phyloP scores from a whole-genome alignment of 1,140 invertebrate species.

The Drosophila obscura region DNA sequence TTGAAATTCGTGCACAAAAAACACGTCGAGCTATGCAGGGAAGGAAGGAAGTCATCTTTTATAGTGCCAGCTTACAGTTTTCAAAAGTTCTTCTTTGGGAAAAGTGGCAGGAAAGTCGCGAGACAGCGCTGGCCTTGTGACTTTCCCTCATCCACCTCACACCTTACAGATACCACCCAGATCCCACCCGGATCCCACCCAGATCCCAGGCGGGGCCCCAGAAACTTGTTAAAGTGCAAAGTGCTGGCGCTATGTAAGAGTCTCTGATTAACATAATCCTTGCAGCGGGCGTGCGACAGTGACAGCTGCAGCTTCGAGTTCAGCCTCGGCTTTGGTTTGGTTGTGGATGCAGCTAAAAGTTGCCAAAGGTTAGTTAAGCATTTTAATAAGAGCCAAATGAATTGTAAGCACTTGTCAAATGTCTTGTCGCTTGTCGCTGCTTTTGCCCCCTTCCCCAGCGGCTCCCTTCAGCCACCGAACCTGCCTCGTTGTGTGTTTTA shows the following conservation, averaged over 20 bases:
- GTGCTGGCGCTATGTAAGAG: constrained; percentile 55
- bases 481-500: constrained; percentile 45
- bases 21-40: constrained; percentile 4
- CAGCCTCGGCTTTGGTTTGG: background rate
- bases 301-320: constrained; percentile 51
- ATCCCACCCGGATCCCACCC: background rate
- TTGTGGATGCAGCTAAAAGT: constrained; percentile 54
- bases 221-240: constrained; percentile 77
- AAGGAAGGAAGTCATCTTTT: constrained; percentile 75
- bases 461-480: constrained; percentile 1
- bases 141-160: constrained; percentile 51
- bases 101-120: constrained; percentile 59
- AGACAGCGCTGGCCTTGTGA: constrained; percentile 61
- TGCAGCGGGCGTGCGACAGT: constrained; percentile 64
- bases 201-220: constrained; percentile 5
- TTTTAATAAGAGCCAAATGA: constrained; percentile 79
- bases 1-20: constrained; percentile 66
- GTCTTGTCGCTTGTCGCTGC: constrained; percentile 39
- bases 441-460: background rate
- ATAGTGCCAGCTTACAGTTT: constrained; percentile 72
- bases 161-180: background rate
- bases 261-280: constrained; percentile 79
- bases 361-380: constrained; percentile 77
- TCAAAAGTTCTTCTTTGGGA: constrained; percentile 50
- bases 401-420: constrained; percentile 77